phyloP scores from a whole-genome alignment of 2,888 invertebrate species.

The Bruchidius siliquastri region DNA sequence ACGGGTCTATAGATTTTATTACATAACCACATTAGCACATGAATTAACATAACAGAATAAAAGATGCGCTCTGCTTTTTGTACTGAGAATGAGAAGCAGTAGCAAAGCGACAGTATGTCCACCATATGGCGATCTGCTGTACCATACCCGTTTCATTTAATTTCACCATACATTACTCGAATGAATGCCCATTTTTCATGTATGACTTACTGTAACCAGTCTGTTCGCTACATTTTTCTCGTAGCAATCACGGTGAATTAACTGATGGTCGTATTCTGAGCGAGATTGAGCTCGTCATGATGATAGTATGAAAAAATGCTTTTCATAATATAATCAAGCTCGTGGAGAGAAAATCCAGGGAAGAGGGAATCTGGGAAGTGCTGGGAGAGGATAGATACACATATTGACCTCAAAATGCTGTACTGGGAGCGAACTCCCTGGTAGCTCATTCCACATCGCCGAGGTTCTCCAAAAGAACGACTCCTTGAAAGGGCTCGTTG shows the following conservation, averaged over 20 bases:
- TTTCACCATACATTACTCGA: not conserved
- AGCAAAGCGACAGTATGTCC: not conserved
- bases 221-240: not conserved
- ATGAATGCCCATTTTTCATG: not conserved
- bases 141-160: not conserved
- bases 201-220: not conserved
- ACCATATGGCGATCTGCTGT: not conserved
- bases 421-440: too few species aligned
- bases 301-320: too few species aligned
- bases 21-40: not conserved
- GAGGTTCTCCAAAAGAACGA: too few species aligned
- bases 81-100: not conserved
- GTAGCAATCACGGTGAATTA: not conserved
- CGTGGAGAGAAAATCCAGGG: too few species aligned
- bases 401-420: too few species aligned
- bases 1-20: not conserved
- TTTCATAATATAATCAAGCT: too few species aligned
- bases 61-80: not conserved
- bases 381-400: too few species aligned
- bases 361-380: too few species aligned
- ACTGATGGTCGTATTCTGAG: not conserved
- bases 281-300: not conserved
- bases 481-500: too few species aligned
- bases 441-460: too few species aligned
- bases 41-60: not conserved